Conservation (phyloP, 2,797 vertebrate genomes). For the Anas acuta region DNA sequence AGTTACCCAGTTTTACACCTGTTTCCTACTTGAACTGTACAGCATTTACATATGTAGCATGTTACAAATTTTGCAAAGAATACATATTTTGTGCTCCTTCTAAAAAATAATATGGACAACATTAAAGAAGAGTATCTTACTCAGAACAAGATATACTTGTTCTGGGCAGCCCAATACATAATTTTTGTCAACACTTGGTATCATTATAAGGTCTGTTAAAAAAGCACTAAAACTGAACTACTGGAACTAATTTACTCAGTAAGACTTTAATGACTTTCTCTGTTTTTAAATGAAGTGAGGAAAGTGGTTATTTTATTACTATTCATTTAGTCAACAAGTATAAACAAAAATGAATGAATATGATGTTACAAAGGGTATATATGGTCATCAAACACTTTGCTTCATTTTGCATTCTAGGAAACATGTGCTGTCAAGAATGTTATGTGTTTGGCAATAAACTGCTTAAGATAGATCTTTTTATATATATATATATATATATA, state of each 20-base stretch:
- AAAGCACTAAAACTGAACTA: background rate
- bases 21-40: background rate
- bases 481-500: no score
- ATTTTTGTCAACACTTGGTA: background rate
- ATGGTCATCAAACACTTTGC: background rate
- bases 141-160: background rate
- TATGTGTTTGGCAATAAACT: background rate
- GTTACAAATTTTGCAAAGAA: background rate
- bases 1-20: background rate
- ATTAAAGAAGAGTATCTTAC: background rate
- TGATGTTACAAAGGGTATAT: background rate
- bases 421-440: background rate
- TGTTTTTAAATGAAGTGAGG: background rate
- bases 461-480: background rate
- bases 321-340: background rate
- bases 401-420: background rate
- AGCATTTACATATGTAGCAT: background rate
- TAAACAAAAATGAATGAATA: background rate
- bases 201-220: background rate
- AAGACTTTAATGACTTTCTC: background rate
- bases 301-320: constrained; percentile 29
- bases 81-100: background rate
- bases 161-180: background rate
- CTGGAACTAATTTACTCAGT: constrained; percentile 12
- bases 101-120: background rate